Percentiles rank a stretch among this genome's conserved stretches.
phyloP scores from a whole-genome alignment of 2,797 vertebrate species.

The Sebastes melanostomus region DNA sequence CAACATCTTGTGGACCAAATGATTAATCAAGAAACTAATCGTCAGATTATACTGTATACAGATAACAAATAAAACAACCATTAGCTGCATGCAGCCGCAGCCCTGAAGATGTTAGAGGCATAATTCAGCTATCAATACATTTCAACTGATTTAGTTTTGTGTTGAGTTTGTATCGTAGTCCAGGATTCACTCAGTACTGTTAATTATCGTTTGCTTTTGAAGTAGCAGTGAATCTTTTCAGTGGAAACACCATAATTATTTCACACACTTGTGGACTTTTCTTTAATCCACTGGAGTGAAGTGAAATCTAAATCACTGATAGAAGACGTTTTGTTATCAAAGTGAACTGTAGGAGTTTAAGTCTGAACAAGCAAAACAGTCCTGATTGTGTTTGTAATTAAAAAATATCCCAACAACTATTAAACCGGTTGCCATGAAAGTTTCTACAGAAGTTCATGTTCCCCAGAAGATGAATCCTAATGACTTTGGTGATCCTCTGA shows the following conservation, averaged over 20 bases:
- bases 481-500: background rate
- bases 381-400: background rate
- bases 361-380: background rate
- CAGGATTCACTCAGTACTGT: too few species aligned
- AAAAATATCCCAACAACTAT: background rate
- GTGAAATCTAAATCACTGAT: background rate
- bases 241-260: background rate
- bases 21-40: background rate
- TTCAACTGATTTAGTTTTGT: background rate
- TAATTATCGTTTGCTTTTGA: background rate
- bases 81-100: background rate
- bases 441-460: background rate
- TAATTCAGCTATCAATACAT: background rate
- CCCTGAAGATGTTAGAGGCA: accelerated
- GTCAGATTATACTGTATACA: background rate
- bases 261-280: background rate
- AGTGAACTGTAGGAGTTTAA: background rate
- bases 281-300: background rate
- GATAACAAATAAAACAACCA: background rate
- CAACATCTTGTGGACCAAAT: background rate
- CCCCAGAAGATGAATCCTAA: too few species aligned
- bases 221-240: background rate
- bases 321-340: background rate
- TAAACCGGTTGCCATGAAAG: background rate
- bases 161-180: background rate